A percentile compares a stretch with the other conserved stretches of the same genome.
Conservation (phyloP, 1,140 invertebrate species). For the Trigoniulus corallinus region DNA sequence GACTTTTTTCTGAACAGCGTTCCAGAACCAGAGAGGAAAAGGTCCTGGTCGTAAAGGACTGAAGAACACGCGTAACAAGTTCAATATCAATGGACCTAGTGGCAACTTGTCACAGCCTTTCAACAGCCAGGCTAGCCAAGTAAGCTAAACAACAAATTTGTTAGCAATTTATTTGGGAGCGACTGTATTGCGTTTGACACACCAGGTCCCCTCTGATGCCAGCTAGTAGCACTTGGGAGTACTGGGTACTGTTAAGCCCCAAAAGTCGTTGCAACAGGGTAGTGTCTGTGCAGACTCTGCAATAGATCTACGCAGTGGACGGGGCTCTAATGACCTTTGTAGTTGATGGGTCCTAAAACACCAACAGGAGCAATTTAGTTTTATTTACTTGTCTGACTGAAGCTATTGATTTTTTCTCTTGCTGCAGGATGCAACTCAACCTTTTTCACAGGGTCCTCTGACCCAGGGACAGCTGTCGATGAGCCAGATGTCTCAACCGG, state of each 20-base stretch:
- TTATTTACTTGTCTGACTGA: constrained; percentile 17
- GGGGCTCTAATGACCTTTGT: too few relatives aligned
- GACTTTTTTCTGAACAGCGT: too few relatives aligned
- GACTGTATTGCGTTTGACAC: too few relatives aligned
- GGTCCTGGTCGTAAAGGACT: constrained; percentile 12
- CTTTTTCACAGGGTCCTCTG: constrained; percentile 33
- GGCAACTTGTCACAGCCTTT: constrained; percentile 14
- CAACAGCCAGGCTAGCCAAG: constrained; percentile 25
- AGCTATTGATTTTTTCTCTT: not conserved
- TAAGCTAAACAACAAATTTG: constrained; percentile 10
- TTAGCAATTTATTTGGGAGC: too few relatives aligned
- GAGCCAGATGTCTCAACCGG: constrained; percentile 31
- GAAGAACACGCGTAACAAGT: constrained; percentile 7
- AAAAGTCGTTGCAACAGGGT: too few relatives aligned
- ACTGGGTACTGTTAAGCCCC: too few relatives aligned
- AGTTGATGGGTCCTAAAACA: too few relatives aligned
- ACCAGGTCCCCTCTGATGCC: too few relatives aligned
- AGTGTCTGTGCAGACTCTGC: too few relatives aligned
- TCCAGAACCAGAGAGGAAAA: constrained; percentile 13
- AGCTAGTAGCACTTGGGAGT: too few relatives aligned
- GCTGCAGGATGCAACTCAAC: constrained; percentile 17
- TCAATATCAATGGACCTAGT: constrained; percentile 12
- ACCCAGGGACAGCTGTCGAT: constrained; percentile 30
- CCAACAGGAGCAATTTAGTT: not conserved
- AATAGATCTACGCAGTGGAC: too few relatives aligned